A percentile compares a stretch with the other conserved stretches of the same genome.
Conservation (phyloP, 2,888 invertebrate species). For the Latheticus oryzae region DNA sequence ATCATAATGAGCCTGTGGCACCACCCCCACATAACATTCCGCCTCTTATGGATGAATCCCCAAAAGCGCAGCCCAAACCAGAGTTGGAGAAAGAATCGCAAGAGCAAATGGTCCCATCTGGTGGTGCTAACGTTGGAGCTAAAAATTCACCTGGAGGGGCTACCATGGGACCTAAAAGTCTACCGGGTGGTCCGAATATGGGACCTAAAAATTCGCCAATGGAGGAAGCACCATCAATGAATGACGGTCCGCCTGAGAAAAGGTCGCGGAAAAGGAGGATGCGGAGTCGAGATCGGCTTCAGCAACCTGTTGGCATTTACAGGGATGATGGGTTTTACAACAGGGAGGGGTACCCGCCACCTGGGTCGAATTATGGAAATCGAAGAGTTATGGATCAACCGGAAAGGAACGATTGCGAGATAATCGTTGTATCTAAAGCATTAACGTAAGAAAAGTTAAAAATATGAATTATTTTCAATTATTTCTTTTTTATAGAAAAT, state of each 20-base stretch:
- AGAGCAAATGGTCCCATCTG: slow-evolving; percentile 5
- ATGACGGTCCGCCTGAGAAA: slow-evolving; percentile 33
- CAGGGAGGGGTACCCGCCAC: slow-evolving; percentile 44
- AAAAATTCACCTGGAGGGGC: slow-evolving; percentile 1
- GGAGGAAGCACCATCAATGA: slow-evolving; percentile 22
- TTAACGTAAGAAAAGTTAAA: slow-evolving; percentile 74
- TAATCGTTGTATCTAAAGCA: slow-evolving; percentile 85
- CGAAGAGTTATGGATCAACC: slow-evolving; percentile 58
- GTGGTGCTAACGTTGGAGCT: no score
- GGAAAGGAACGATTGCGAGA: slow-evolving; percentile 89
- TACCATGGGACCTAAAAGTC: no score
- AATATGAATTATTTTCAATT: slow-evolving; percentile 8
- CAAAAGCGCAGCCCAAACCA: slow-evolving; percentile 27
- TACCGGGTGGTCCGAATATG: slow-evolving; percentile 23
- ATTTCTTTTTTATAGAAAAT: slow-evolving; percentile 71
- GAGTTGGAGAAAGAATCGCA: slow-evolving; percentile 20
- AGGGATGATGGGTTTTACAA: slow-evolving; percentile 28
- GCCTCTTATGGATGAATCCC: slow-evolving; percentile 10
- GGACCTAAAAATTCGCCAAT: slow-evolving; percentile 10
- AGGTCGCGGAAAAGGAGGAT: slow-evolving; percentile 28
- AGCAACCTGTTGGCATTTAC: slow-evolving; percentile 14
- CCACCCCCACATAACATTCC: background rate
- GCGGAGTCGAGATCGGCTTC: slow-evolving; percentile 35
- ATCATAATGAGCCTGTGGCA: background rate
- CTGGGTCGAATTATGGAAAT: slow-evolving; percentile 54